Base-by-base conservation (phyloP, 2,113 vertebrate genomes). In the Trematocara marginatum region DNA sequence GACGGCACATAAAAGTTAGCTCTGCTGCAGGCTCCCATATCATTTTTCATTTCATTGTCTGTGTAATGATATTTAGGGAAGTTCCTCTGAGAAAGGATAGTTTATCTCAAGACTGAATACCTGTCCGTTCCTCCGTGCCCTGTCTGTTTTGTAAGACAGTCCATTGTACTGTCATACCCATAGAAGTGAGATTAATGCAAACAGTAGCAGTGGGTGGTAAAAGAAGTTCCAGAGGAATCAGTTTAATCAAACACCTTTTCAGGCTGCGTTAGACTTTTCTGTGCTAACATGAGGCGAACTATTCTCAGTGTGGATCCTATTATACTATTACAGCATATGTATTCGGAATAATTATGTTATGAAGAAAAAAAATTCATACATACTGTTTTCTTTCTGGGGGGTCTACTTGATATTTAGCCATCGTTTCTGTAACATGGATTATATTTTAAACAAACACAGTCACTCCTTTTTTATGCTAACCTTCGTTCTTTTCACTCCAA, bases 31-130 rank as follows among this genome's bases (percentile, higher is more conserved):
- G 61, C 78, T 78, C 57, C 2, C 5, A 54, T 85, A 81, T 95
- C 71, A 54, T 79, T 47, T 92, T 91, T 89, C 81, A 49, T 82
- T 40, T 31, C 64, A 82, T 91, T 93, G 87, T 93, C 78, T 9
- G 34, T 16, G 51, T 47, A 40, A 85, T 82, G 71, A 89, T 80
- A 84, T 79, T 82, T 83, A 26, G 57, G 81, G 23, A 69, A 80
- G 71, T 84, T 79, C 16, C 35, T 80, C 49, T 74, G 83, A 85
- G 78, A 92, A 80, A 76, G 34, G 26, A 79, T 18, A 40, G 40
- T 23, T 26, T n/a, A 18, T 23, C 74, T 54, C n/a, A 40, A 74
- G 83, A 51, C 45, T 76, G 71, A 76, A 82, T 15, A 42, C 10
- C 35, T 1, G 5, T 76, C 81, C 10, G 9, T 64, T 38, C 6